Evolutionary conservation across 2,797 vertebrate genomes (phyloP), one percentile per base, ranked within the genome.

Genomic region (Oryzias dopingdopingensis): DNA sequence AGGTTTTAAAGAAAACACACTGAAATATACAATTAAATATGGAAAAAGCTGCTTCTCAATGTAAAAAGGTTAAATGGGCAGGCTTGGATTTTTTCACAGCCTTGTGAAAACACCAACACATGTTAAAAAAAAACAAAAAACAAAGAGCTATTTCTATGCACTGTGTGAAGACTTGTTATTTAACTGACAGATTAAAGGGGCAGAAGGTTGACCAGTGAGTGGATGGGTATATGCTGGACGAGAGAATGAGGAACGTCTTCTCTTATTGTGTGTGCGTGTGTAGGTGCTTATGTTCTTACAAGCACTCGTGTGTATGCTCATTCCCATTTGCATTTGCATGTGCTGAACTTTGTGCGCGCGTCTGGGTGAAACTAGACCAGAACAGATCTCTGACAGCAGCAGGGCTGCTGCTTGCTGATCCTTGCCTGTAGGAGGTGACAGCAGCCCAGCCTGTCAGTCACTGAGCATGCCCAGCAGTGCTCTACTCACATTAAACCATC

Each of bases 351-450:
- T 83, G 81, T 83, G 82, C 79, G 79, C 82, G 83, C 85, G 80
- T 81, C 80, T 87, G 86, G 85, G 85, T 84, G 86, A 92, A 92
- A 96, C 95, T 92, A 93, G 95, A 94, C 93, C 95, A 95, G 94
- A 98, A 96, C 95, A 89, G 92, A 94, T 93, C 85, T 89, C 93
- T 96, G 96, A 95, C 96, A 96, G 95, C 92, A 93, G 94, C 93
- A 93, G 87, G 87, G 80, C 92, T 89, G 90, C 91, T 93, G 85
- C 82, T 95, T 93, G 93, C 93, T 95, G 94, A 96, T 90, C 95
- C 90, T 83, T 90, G 96, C 88, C 82, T 85, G 93, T 90, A 93
- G 15, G 76, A 92, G 91, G 92, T 94, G 95, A 96, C 95, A 95
- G 94, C 90, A 88, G 92, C 92, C 90, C 85, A 89, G 89, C 91